phyloP scores from a whole-genome alignment of 2,888 invertebrate species.

The Ligdia adustata region DNA sequence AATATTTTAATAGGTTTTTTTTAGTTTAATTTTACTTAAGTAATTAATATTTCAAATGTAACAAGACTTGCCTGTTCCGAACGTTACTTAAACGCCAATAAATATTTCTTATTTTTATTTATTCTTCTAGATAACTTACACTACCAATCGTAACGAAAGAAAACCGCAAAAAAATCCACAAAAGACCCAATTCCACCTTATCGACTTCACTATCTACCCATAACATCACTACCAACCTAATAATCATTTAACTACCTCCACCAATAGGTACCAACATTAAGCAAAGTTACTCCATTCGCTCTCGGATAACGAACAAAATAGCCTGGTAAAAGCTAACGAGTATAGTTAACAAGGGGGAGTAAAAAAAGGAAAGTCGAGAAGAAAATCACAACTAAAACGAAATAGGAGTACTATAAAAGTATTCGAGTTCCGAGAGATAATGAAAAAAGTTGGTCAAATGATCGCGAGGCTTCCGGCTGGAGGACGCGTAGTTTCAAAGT shows the following conservation, averaged over 20 bases:
- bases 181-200: constrained; percentile 4
- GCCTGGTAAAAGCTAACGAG: constrained; percentile 62
- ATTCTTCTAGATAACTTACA: too few relatives aligned
- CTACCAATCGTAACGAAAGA: not conserved
- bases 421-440: constrained; percentile 70
- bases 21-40: too few relatives aligned
- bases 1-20: too few relatives aligned
- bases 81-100: too few relatives aligned
- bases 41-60: too few relatives aligned
- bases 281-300: constrained; percentile 41
- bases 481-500: constrained; percentile 40
- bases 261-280: constrained; percentile 25
- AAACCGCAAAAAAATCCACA: not conserved
- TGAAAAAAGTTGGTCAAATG: constrained; percentile 79
- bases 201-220: constrained; percentile 12
- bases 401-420: constrained; percentile 71
- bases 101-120: too few relatives aligned
- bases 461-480: constrained; percentile 61
- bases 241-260: constrained; percentile 25
- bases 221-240: constrained; percentile 11
- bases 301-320: constrained; percentile 49
- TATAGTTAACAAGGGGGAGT: constrained; percentile 52
- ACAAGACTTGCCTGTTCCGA: too few relatives aligned
- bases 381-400: constrained; percentile 69
- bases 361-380: constrained; percentile 48